Evolutionary conservation across 2,113 vertebrate species (phyloP).

Genomic region (Sebastes fasciatus): DNA sequence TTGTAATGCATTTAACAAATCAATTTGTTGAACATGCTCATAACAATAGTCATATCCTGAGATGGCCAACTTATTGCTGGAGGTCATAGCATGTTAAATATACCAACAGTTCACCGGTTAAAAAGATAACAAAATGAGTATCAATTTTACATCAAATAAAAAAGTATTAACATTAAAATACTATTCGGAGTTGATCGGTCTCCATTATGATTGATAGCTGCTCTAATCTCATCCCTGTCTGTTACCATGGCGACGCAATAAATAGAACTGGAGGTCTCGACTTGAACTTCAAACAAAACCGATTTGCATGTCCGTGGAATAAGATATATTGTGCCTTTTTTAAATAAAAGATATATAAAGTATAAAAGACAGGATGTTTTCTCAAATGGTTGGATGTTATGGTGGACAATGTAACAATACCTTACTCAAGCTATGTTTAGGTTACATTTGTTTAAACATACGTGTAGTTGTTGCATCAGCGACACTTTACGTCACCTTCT

Average conservation of each 20-base stretch:
- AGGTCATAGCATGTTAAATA: not conserved
- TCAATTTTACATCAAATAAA: not conserved
- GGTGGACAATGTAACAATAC: too few relatives aligned
- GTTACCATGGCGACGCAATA: conserved; percentile 49
- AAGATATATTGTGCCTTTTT: not conserved
- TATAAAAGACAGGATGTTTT: not conserved
- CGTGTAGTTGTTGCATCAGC: too few relatives aligned
- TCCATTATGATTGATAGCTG: conserved; percentile 21
- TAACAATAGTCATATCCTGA: conserved; percentile 9
- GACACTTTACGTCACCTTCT: too few relatives aligned
- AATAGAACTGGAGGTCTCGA: not conserved
- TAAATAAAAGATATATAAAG: too few relatives aligned
- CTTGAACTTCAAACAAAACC: conserved; percentile 5
- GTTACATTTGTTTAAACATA: too few relatives aligned
- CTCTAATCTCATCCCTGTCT: conserved; percentile 19
- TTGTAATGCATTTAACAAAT: conserved; percentile 48
- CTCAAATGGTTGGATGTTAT: too few relatives aligned
- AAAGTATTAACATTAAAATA: not conserved
- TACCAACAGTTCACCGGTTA: not conserved
- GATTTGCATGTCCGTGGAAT: not conserved
- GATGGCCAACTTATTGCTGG: conserved; percentile 14
- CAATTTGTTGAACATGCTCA: conserved; percentile 52
- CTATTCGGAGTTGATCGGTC: not conserved
- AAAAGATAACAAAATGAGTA: not conserved
- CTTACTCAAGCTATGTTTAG: too few relatives aligned